phyloP scores from a whole-genome alignment of 2,888 invertebrate genomes.

The Synergus japonicus region DNA sequence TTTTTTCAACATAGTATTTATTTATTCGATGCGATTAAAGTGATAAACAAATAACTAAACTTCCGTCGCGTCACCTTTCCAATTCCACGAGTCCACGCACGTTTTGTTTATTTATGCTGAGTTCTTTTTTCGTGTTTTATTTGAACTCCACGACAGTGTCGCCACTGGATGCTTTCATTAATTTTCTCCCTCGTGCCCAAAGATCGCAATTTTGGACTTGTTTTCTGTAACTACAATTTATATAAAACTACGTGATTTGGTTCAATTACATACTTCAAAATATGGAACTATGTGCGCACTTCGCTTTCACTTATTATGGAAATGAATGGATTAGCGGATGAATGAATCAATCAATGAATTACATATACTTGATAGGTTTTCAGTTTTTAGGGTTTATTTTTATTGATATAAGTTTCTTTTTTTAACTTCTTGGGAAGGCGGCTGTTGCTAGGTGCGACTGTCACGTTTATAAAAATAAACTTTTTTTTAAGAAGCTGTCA shows the following conservation, averaged over 20 bases:
- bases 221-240: background rate
- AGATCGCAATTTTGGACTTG: background rate
- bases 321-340: too few relatives aligned
- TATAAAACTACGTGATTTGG: background rate
- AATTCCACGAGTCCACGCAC: conserved; percentile 20
- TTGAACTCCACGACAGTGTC: background rate
- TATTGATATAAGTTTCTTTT: background rate
- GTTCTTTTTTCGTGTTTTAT: background rate
- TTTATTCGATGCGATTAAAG: background rate
- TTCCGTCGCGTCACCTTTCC: conserved; percentile 1
- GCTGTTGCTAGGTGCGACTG: conserved; percentile 25
- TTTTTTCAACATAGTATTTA: background rate
- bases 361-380: background rate
- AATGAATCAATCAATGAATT: background rate
- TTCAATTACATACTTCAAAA: background rate
- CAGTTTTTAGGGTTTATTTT: background rate
- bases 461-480: conserved; percentile 1
- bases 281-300: background rate
- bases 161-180: background rate
- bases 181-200: background rate
- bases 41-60: background rate
- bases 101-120: background rate
- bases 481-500: conserved; percentile 21
- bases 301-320: conserved; percentile 8
- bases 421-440: background rate